phyloP scores from a whole-genome alignment of 2,888 invertebrate genomes.

The Nomada lathburiana region DNA sequence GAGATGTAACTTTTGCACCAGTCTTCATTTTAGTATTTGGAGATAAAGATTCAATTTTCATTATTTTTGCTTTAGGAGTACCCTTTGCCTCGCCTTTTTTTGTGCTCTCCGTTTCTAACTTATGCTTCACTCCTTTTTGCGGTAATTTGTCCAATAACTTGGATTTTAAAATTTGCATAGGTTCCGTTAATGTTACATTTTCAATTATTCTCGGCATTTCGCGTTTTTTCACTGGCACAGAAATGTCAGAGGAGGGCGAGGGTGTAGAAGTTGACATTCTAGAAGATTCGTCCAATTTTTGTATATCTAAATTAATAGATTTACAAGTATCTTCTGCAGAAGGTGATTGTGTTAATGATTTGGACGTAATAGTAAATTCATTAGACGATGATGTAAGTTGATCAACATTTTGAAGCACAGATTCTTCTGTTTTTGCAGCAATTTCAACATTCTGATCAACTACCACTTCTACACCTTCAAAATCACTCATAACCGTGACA shows the following conservation, averaged over 20 bases:
- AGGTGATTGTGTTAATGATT: constrained; percentile 35
- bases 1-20: constrained; percentile 58
- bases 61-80: constrained; percentile 75
- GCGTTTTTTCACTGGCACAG: constrained; percentile 81
- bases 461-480: constrained; percentile 72
- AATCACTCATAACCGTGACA: constrained; percentile 65
- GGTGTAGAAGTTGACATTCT: constrained; percentile 66
- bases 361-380: constrained; percentile 43
- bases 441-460: constrained; percentile 69
- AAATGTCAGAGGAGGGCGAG: constrained; percentile 70
- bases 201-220: constrained; percentile 83
- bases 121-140: constrained; percentile 78
- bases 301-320: constrained; percentile 66
- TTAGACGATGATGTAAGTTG: constrained; percentile 43
- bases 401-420: constrained; percentile 34
- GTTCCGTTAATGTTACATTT: constrained; percentile 81
- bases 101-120: constrained; percentile 73
- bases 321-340: constrained; percentile 60
- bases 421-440: constrained; percentile 57
- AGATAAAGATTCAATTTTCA: constrained; percentile 76
- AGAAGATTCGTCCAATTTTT: constrained; percentile 72
- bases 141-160: constrained; percentile 79
- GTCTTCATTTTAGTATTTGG: constrained; percentile 70
- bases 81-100: constrained; percentile 67
- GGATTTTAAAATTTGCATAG: constrained; percentile 80